These are phyloP conservation scores for Chromis chromis DNA, from an alignment of 2,797 vertebrate species.

Conservation along the genomic window DNA sequence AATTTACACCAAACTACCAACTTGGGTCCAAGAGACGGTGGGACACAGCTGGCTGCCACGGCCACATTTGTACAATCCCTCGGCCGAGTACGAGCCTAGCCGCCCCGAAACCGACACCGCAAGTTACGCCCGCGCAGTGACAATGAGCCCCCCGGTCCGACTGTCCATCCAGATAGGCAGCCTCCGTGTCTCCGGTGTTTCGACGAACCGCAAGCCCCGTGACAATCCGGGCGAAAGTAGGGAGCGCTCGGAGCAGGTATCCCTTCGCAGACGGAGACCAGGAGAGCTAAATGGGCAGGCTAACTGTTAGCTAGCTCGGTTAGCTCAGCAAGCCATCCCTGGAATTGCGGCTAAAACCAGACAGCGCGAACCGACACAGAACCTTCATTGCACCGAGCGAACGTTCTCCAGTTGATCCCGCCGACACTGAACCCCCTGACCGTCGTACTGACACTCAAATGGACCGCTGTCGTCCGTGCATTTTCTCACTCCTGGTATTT, in stretches of 20 bases:
- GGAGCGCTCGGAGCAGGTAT: slow-evolving; percentile 21
- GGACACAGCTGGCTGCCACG: slow-evolving; percentile 73
- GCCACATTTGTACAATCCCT: slow-evolving; percentile 77
- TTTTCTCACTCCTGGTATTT: slow-evolving; percentile 69
- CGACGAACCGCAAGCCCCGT: neutral
- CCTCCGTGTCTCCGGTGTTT: slow-evolving; percentile 24
- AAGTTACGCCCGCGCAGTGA: slow-evolving; percentile 71
- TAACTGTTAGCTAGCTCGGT: slow-evolving; percentile 72
- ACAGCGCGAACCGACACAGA: slow-evolving; percentile 56
- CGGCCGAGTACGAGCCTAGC: slow-evolving; percentile 80
- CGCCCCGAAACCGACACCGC: slow-evolving; percentile 77
- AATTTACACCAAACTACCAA: slow-evolving; percentile 44
- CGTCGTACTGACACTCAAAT: slow-evolving; percentile 57
- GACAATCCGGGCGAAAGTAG: neutral
- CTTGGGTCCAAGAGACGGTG: slow-evolving; percentile 68
- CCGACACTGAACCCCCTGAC: slow-evolving; percentile 23
- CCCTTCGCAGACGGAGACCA: slow-evolving; percentile 54
- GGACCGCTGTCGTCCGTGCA: slow-evolving; percentile 56
- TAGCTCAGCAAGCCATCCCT: slow-evolving; percentile 78
- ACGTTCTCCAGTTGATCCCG: slow-evolving; percentile 7
- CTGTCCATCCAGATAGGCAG: slow-evolving; percentile 67
- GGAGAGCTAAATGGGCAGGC: slow-evolving; percentile 66
- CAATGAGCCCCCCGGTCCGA: slow-evolving; percentile 67
- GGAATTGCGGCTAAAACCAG: slow-evolving; percentile 64
- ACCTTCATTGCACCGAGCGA: slow-evolving; percentile 43